These are phyloP conservation scores for Zoroaster sp. DNA, from an alignment of 53 echinoderm and acorn worm species.

Conservation along the genomic window DNA sequence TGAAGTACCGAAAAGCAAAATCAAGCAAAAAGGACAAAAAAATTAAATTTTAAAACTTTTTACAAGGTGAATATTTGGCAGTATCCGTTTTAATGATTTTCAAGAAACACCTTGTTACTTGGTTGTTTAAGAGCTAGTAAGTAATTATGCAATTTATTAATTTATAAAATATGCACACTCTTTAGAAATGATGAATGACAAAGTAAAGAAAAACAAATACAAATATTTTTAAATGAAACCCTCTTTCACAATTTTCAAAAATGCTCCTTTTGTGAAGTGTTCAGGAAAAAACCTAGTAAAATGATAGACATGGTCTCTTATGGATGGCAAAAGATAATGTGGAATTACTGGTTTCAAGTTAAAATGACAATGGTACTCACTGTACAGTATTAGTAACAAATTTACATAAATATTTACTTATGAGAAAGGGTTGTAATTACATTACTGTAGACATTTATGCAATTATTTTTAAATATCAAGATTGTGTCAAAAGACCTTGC, in stretches of 20 bases:
- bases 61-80: background rate
- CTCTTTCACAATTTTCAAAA: background rate
- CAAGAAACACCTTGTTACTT: background rate
- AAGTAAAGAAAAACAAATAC: too few species aligned
- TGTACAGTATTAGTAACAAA: slow-evolving; percentile 28
- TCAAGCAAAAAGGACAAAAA: background rate
- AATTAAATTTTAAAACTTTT: background rate
- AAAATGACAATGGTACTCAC: slow-evolving; percentile 24
- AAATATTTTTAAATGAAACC: background rate
- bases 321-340: background rate
- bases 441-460: background rate
- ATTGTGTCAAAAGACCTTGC: background rate
- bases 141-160: background rate
- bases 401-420: background rate
- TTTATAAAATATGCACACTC: background rate
- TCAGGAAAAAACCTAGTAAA: background rate
- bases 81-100: background rate
- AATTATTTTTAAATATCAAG: background rate
- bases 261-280: background rate
- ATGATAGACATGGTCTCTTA: background rate
- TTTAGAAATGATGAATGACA: background rate
- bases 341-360: slow-evolving; percentile 7
- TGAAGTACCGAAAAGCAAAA: background rate
- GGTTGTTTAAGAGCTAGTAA: background rate
- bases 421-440: slow-evolving; percentile 3